Base-by-base conservation (phyloP, 2,797 vertebrate genomes). In the Falco biarmicus region DNA sequence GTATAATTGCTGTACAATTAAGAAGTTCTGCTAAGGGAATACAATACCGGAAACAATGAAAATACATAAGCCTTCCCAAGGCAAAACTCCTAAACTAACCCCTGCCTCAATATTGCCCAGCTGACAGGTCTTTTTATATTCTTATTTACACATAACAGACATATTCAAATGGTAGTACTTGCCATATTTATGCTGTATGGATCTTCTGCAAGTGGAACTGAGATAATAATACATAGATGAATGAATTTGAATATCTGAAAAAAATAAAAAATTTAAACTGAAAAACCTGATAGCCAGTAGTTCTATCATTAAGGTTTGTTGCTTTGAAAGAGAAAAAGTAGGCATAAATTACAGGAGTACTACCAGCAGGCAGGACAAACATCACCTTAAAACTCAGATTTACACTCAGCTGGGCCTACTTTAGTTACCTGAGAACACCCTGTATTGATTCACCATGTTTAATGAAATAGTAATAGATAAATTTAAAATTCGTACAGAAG, bases 21-120 rank as follows among this genome's bases (percentile, higher is more conserved):
- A 60, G 29, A 68, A 73, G 28, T 25, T 82, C n/a, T 56, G 37
- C 19, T 45, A 68, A 63, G 66, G 28, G 28, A 65, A 54, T 22
- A 24, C 13, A 24, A 8, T 37, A 56, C 26, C 50, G 32, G 53
- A 70, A 90, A 63, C 31, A 76, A 60, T 26, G 29, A 69, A 80
- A 90, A 66, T 32, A 5, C 20, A n/a, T 45, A 47, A 10, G 9
- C 31, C 26, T 84, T 26, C 16, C 16, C 34, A 74, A 79, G 16
- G 11, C 8, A 48, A 50, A 77, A 54, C 19, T 63, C 43, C 5
- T 31, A 59, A 82, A 59, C 15, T 41, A 31, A 59, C 11, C 6
- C 15, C 22, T 3, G 1, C 43, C 22, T 63, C 1, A 0, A 20
- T 53, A 53, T 18, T 77, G 26, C 20, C 25, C 29, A 34, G 17